These are phyloP conservation scores for Amblyjoppa fuscipennis DNA, from an alignment of 2,888 invertebrate genomes.

Conservation along the genomic window DNA sequence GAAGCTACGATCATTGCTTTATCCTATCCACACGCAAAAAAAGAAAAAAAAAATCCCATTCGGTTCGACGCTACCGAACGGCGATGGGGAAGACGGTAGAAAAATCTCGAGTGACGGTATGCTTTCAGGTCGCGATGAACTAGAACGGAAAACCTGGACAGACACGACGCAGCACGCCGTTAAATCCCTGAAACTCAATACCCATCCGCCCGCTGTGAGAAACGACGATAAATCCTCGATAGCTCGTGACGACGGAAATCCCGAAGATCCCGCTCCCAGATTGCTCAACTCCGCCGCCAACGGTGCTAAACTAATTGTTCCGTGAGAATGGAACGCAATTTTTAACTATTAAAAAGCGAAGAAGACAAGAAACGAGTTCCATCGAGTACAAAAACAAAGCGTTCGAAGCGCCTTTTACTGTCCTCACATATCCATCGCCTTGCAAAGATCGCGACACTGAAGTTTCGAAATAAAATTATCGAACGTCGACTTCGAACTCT, in stretches of 20 bases:
- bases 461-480: neutral
- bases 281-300: constrained; percentile 76
- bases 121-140: constrained; percentile 74
- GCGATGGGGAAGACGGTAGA: constrained; percentile 64
- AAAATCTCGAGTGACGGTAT: constrained; percentile 72
- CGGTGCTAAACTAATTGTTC: constrained; percentile 75
- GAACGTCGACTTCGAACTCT: neutral
- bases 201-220: constrained; percentile 57
- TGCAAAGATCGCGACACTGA: neutral
- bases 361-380: neutral
- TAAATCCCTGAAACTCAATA: constrained; percentile 69
- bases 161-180: constrained; percentile 74
- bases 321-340: constrained; percentile 59
- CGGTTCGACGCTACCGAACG: constrained; percentile 7
- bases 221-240: constrained; percentile 65
- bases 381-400: constrained; percentile 10
- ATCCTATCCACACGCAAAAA: constrained; percentile 18
- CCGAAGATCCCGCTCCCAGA: constrained; percentile 71
- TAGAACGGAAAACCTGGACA: constrained; percentile 73
- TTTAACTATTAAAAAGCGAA: constrained; percentile 13
- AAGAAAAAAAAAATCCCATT: constrained; percentile 8
- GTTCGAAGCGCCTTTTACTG: constrained; percentile 2
- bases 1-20: constrained; percentile 49
- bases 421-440: constrained; percentile 17
- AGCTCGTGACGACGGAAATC: constrained; percentile 62